Base-by-base conservation (phyloP, 2,888 invertebrate genomes). In the Patella ulyssiponensis region DNA sequence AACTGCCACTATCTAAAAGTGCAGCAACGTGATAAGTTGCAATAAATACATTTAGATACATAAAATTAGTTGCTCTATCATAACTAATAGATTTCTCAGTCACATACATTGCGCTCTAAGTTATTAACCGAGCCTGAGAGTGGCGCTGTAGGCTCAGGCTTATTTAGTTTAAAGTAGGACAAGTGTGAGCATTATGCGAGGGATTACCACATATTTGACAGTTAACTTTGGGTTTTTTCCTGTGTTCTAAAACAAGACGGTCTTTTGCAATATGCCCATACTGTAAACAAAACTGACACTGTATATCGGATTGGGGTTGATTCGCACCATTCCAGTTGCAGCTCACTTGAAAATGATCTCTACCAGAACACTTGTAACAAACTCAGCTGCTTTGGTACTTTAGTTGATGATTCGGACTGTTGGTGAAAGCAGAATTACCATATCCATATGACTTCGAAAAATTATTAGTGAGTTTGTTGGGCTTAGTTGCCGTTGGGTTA, bases 81-180 rank as follows among this genome's bases (percentile, higher is more conserved):
- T 56, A 14, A 56, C 56, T 56, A 56, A 17, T 56, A 56, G 17
- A 56, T 17, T 17, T 56, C 15, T 64, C 15, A 20, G 20, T 64
- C 44, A 44, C 44, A 44, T 44, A 44, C 7, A 44, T 64, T 9
- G 58, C 58, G 58, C 58, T 20, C 58, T 64, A 20, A 64, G 12
- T 20, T 11, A 64, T 20, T 64, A 17, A 17, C 17, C 11, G 20
- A 20, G 58, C 15, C 58, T 20, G 58, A 64, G 58, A 20, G 58
- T 64, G 58, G 58, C 58, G 58, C 58, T 64, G 58, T 64, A 64
- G 17, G 58, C 58, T 64, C 20, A 64, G 17, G n/a, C n/a, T n/a
- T n/a, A n/a, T n/a, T n/a, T n/a, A n/a, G n/a, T n/a, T n/a, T n/a
- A n/a, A n/a, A n/a, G n/a, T n/a, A n/a, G n/a, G n/a, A n/a, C n/a